Evolutionary conservation across 2,797 vertebrate species (phyloP).

Genomic region (Falco peregrinus): DNA sequence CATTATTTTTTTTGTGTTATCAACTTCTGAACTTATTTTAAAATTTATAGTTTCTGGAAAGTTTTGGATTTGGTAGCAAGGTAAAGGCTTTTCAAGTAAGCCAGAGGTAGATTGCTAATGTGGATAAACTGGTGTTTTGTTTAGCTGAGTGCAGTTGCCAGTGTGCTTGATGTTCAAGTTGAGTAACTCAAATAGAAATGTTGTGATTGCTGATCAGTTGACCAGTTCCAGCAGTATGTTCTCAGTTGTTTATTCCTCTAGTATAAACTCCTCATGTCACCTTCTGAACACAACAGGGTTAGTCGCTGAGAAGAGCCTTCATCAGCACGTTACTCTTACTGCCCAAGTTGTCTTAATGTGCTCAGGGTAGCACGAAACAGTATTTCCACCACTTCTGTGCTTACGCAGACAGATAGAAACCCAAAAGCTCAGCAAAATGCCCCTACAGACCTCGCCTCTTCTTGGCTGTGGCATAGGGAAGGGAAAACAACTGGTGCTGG

Average conservation of each 20-base stretch:
- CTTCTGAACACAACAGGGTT: not conserved
- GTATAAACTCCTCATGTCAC: conserved; percentile 32
- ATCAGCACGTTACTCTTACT: conserved; percentile 43
- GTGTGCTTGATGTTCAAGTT: not conserved
- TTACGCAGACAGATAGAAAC: conserved; percentile 37
- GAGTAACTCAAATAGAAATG: conserved; percentile 29
- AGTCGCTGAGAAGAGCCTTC: not conserved
- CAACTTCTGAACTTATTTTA: not conserved
- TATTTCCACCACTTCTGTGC: conserved; percentile 10
- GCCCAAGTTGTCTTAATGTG: conserved; percentile 43
- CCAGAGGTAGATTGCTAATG: not conserved
- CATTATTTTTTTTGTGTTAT: conserved; percentile 17
- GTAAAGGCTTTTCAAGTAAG: not conserved
- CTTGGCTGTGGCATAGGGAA: not conserved
- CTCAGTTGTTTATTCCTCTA: conserved; percentile 35
- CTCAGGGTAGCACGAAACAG: conserved; percentile 27
- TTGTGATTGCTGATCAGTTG: not conserved
- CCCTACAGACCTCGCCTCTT: not conserved
- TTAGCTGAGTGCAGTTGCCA: conserved; percentile 21
- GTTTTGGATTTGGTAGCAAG: not conserved
- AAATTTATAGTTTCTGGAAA: not conserved
- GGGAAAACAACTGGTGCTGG: not conserved
- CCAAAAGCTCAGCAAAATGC: conserved; percentile 27
- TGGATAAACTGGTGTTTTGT: not conserved
- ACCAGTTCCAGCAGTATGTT: not conserved